A percentile compares a stretch with the other conserved stretches of the same genome.
These are phyloP conservation scores for Mesochorus sp. DNA, from an alignment of 2,888 invertebrate species.

Conservation along the genomic window DNA sequence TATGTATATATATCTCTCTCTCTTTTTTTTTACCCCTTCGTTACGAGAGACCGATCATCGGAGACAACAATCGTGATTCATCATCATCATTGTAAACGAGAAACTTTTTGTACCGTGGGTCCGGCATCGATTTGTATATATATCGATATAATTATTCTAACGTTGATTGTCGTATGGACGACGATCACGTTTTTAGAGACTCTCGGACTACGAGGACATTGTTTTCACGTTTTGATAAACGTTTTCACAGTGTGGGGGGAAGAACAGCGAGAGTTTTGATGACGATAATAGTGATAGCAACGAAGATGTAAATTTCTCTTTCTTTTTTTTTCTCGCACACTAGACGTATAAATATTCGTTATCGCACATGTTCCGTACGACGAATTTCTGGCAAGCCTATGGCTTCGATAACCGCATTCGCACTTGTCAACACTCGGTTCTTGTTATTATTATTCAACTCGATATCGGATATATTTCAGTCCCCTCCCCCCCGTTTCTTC, in stretches of 20 bases:
- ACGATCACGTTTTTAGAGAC: neutral
- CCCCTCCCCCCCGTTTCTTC: neutral
- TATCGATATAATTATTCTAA: neutral
- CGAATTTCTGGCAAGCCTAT: no score
- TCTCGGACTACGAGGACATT: slow-evolving; percentile 11
- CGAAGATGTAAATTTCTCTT: no score
- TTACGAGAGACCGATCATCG: slow-evolving; percentile 25
- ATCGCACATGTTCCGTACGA: no score
- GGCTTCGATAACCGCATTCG: neutral
- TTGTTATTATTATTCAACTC: neutral
- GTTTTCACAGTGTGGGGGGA: neutral
- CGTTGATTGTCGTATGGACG: neutral
- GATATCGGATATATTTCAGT: neutral
- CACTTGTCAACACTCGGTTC: neutral
- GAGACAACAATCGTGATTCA: slow-evolving; percentile 8
- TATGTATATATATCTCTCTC: no score
- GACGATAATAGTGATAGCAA: neutral
- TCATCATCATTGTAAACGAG: slow-evolving; percentile 24
- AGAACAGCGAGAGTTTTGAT: neutral
- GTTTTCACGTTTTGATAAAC: neutral
- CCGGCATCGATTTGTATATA: slow-evolving; percentile 23
- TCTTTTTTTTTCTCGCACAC: neutral
- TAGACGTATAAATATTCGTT: neutral
- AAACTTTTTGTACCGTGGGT: neutral
- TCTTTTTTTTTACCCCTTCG: slow-evolving; percentile 28